Percentiles rank a stretch among this genome's conserved stretches.
These are phyloP conservation scores for Nannospalax galili DNA, from an alignment of 2,113 vertebrate species.

Conservation along the genomic window DNA sequence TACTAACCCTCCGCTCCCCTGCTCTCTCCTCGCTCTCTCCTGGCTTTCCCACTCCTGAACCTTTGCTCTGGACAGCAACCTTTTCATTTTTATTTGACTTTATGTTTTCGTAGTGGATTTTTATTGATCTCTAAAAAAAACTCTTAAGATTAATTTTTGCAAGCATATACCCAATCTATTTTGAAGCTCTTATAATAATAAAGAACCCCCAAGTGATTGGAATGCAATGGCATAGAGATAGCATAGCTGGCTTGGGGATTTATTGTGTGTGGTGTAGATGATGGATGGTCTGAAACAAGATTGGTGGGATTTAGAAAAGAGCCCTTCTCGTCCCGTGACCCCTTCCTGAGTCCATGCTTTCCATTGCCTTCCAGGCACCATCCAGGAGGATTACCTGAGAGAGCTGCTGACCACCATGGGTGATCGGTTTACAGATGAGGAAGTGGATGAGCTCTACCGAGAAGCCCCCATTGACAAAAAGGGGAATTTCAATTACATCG, in stretches of 20 bases:
- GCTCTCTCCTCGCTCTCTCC: not conserved
- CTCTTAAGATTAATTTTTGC: slow-evolving; percentile 4
- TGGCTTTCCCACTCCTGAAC: not conserved
- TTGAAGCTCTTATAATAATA: not conserved
- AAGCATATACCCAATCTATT: not conserved
- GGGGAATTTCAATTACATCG: slow-evolving; percentile 97
- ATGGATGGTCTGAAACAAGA: not conserved
- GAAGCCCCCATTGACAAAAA: slow-evolving; percentile 99
- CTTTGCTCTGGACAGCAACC: not conserved
- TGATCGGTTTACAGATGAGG: slow-evolving; percentile 97
- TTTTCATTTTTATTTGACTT: not conserved
- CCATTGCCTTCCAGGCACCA: not conserved
- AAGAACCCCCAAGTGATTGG: not conserved
- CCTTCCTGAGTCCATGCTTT: too few species aligned
- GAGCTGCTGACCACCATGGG: slow-evolving; percentile 99
- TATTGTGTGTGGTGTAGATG: not conserved
- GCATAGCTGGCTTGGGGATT: not conserved
- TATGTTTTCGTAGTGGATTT: not conserved
- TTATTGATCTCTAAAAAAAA: not conserved
- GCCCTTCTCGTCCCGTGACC: not conserved
- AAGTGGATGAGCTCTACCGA: slow-evolving; percentile 97
- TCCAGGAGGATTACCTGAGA: slow-evolving; percentile 93
- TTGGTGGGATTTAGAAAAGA: not conserved
- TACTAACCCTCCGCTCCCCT: too few species aligned
- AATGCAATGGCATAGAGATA: not conserved